Evolutionary conservation across 2,888 invertebrate species (phyloP), one percentile per base, ranked within the genome.

Genomic region (Mactromeris polynyma): DNA sequence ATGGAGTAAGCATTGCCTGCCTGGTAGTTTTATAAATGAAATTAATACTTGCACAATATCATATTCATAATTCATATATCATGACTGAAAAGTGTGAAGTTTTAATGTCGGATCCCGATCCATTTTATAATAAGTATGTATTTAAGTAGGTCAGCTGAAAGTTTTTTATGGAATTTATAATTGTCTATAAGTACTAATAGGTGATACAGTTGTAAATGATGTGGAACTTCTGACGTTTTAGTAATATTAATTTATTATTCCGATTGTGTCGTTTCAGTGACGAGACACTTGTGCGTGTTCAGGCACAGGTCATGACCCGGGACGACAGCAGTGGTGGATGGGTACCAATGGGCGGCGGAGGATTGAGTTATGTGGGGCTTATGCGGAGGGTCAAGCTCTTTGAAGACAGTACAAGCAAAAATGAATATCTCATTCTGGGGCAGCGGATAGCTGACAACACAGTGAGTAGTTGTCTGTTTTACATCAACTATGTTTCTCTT

Each of bases 221-320:
- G 46, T 46, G 46, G 46, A 46, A 46, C 46, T 46, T 46, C 46
- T 17, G 46, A 46, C 11, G 46, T 46, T 46, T 46, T 46, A 42
- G 42, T 46, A 40, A 2, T 36, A 31, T 6, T 36, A 36, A 19
- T 0, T n/a, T 38, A 64, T 69, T 69, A 40, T 42, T 69, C 6
- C 58, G 9, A 7, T 4, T 64, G 0, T 64, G 58, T 64, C 26
- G 21, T 87, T 95, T 84, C 95, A 95, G 95, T 95, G 95, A 94
- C 85, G 95, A 95, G 92, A 94, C 94, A 94, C 95, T 99, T 98
- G 99, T 99, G 97, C 98, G 98, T 97, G 99, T 99, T 97, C 98
- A 99, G 97, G 99, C 99, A 97, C 99, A 99, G 98, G 99, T 99
- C 97, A 99, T 99, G 99, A 98, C 98, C 96, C 98, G 99, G 97